Evolutionary conservation across 2,113 vertebrate genomes (phyloP).

Genomic region (Esox niger): DNA sequence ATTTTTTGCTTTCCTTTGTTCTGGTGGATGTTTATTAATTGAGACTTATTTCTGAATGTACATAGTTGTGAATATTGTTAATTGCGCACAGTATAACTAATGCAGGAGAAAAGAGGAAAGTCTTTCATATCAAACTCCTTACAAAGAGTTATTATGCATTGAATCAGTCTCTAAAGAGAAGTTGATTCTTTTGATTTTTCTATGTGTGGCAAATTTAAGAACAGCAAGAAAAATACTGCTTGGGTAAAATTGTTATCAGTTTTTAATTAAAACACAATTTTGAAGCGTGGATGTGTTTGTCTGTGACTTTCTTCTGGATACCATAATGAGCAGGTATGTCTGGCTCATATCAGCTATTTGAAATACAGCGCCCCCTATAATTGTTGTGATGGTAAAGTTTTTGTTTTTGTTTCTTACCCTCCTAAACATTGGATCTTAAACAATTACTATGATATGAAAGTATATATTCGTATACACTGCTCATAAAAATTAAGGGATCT

Average conservation of each 20-base stretch:
- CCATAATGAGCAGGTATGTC: constrained; percentile 8
- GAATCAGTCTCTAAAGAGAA: constrained; percentile 52
- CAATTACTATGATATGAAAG: too few relatives aligned
- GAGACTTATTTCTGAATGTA: constrained; percentile 73
- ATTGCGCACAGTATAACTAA: constrained; percentile 65
- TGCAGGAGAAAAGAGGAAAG: constrained; percentile 41
- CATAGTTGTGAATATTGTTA: constrained; percentile 76
- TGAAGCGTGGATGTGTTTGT: constrained; percentile 31
- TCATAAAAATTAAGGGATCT: too few relatives aligned
- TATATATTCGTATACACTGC: too few relatives aligned
- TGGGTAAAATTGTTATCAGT: constrained; percentile 62
- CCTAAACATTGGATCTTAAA: too few relatives aligned
- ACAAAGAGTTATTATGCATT: constrained; percentile 62
- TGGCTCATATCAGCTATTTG: too few relatives aligned
- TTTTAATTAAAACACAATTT: constrained; percentile 72
- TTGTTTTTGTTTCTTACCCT: too few relatives aligned
- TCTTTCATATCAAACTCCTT: constrained; percentile 68
- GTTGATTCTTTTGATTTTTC: constrained; percentile 65
- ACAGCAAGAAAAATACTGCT: constrained; percentile 37
- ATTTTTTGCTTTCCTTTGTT: constrained; percentile 36
- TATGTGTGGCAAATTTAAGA: constrained; percentile 65
- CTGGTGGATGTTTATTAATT: constrained; percentile 56
- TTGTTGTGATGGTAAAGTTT: too few relatives aligned
- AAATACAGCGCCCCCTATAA: too few relatives aligned
- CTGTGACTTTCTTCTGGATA: constrained; percentile 23